These are phyloP conservation scores for Choristoneura rosaceana DNA, from an alignment of 2,888 invertebrate genomes.

Conservation along the genomic window DNA sequence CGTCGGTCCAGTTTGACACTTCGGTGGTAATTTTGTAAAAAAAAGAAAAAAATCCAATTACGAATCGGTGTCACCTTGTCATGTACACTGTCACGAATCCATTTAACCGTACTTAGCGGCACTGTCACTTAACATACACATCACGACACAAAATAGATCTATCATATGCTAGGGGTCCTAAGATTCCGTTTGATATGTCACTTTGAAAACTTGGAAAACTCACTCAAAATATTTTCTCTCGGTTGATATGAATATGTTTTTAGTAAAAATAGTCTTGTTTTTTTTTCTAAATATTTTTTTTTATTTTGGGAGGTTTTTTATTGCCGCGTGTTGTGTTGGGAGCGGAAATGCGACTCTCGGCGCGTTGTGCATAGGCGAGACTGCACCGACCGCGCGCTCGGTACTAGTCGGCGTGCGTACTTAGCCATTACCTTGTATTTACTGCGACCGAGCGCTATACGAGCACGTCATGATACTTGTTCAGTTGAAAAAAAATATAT, in stretches of 20 bases:
- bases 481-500: constrained; percentile 40
- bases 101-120: constrained; percentile 71
- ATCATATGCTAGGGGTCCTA: constrained; percentile 73
- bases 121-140: constrained; percentile 78
- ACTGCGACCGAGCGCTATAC: constrained; percentile 72
- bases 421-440: constrained; percentile 86
- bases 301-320: constrained; percentile 75
- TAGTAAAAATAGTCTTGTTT: constrained; percentile 76
- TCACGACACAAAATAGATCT: constrained; percentile 77
- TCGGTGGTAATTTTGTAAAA: constrained; percentile 83
- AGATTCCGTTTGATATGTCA: constrained; percentile 82
- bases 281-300: constrained; percentile 59
- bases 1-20: constrained; percentile 85
- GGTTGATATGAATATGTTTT: constrained; percentile 76
- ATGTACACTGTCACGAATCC: constrained; percentile 72
- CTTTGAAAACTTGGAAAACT: constrained; percentile 58
- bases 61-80: constrained; percentile 72
- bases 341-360: constrained; percentile 82
- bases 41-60: constrained; percentile 72
- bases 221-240: constrained; percentile 66
- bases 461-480: constrained; percentile 70
- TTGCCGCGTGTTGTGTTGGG: constrained; percentile 79
- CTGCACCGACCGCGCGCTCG: constrained; percentile 84
- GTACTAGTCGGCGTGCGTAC: constrained; percentile 85
- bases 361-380: constrained; percentile 85